These are phyloP conservation scores for Brachionus paranguensis DNA, from an alignment of 1,140 invertebrate species.

Conservation along the genomic window DNA sequence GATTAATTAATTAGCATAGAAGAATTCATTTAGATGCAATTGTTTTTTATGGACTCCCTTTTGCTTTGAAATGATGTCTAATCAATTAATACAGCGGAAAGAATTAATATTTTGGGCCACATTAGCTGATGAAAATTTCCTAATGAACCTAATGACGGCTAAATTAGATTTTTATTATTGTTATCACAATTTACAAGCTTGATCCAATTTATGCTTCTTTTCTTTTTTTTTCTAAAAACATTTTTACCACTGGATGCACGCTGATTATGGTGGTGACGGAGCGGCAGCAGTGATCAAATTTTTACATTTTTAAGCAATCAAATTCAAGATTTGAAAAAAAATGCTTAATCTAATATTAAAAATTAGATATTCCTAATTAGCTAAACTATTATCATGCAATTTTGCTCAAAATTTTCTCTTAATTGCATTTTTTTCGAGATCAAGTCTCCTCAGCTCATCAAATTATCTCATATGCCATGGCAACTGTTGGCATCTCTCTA, in stretches of 20 bases:
- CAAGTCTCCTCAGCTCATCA: neutral
- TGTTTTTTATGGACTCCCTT: neutral
- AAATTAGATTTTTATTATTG: constrained; percentile 9
- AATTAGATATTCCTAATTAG: neutral
- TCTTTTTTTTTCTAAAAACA: neutral
- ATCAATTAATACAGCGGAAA: neutral
- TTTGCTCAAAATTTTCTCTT: neutral
- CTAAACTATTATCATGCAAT: neutral
- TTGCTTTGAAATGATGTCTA: neutral
- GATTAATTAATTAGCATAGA: constrained; percentile 1
- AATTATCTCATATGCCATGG: neutral
- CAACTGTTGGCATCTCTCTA: neutral
- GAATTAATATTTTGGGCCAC: neutral
- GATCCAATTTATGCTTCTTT: neutral
- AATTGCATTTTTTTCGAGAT: neutral
- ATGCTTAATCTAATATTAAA: neutral
- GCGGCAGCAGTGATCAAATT: neutral
- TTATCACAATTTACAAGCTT: constrained; percentile 3
- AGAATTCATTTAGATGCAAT: neutral
- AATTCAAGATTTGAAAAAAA: neutral
- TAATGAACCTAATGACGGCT: neutral
- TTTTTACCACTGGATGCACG: neutral
- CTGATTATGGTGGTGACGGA: neutral
- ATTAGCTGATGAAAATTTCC: neutral
- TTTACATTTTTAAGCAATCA: neutral